A percentile compares a stretch with the other conserved stretches of the same genome.
Conservation (phyloP, 2,888 invertebrate species). For the Proisotoma minuta region DNA sequence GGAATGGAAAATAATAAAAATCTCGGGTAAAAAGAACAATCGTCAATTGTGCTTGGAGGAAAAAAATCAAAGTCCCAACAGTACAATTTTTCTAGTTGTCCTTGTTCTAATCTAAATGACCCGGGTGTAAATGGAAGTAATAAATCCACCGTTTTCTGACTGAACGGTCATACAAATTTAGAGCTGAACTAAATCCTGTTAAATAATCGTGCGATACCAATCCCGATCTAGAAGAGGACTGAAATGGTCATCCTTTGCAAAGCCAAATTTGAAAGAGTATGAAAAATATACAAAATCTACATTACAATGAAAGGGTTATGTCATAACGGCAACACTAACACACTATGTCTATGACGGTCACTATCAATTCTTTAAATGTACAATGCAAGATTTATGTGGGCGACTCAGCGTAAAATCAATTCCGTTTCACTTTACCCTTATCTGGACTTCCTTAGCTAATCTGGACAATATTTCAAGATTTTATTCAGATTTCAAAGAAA, state of each 20-base stretch:
- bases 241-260: neutral
- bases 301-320: neutral
- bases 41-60: neutral
- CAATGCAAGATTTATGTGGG: conserved; percentile 35
- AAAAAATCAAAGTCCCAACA: conserved; percentile 5
- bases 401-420: conserved; percentile 40
- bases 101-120: conserved; percentile 10
- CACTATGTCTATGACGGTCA: neutral
- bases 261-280: neutral
- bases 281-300: neutral
- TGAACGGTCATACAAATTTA: conserved; percentile 24
- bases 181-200: no score
- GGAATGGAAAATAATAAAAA: neutral
- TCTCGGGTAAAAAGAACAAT: neutral
- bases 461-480: conserved; percentile 46
- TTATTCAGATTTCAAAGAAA: conserved; percentile 11
- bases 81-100: neutral
- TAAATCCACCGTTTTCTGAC: conserved; percentile 31
- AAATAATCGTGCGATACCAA: no score
- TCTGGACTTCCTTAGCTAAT: conserved; percentile 42
- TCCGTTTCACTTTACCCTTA: conserved; percentile 15
- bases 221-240: neutral
- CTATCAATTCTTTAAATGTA: neutral
- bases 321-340: neutral
- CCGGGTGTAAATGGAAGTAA: conserved; percentile 11